Evolutionary conservation across 2,113 vertebrate species (phyloP), one percentile per base, ranked within the genome.

Genomic region (Crypturellus undulatus): DNA sequence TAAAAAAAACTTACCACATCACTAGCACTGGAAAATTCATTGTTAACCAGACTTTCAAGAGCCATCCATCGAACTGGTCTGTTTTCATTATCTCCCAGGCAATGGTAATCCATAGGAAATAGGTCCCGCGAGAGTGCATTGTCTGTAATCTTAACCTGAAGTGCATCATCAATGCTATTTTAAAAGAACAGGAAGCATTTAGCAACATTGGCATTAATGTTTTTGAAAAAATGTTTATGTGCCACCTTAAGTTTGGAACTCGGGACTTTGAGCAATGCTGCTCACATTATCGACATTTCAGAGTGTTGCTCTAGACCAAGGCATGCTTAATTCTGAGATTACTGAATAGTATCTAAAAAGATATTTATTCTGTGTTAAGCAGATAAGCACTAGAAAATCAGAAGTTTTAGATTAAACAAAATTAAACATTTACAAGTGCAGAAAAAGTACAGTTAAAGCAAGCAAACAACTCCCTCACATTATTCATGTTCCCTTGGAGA

Each of bases 61-160:
- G 99, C 99, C 99, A 99, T 99, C 99, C 99, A 99, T 63, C 99
- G 98, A 34, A 99, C 99, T 0, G 99, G 99, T 28, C 99, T 97
- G 97, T 99, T 99, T 96, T 99, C 99, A 15, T 99, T 99, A 93
- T 99, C 99, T 79, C 99, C 99, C 65, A 99, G 98, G 96, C 99
- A 99, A 96, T 99, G 99, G 97, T 99, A 99, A 96, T 99, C 99
- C 99, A 99, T 99, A 54, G 99, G 99, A 96, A 99, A 99, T 4
- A 99, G 98, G 96, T 99, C 99, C 94, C 99, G 98, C n/a, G 99
- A 98, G 11, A 99, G 98, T 10, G 99, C 99, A 9, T 99, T 99
- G 97, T 99, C 99, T 73, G 99, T 99, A 94, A 99, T 99, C 98
- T 99, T 99, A 93, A 99, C 99, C 94, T 99, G 99, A 98, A 99